Evolutionary conservation across 2,797 vertebrate species (phyloP), one percentile per base, ranked within the genome.

Genomic region (Anniella stebbinsi): DNA sequence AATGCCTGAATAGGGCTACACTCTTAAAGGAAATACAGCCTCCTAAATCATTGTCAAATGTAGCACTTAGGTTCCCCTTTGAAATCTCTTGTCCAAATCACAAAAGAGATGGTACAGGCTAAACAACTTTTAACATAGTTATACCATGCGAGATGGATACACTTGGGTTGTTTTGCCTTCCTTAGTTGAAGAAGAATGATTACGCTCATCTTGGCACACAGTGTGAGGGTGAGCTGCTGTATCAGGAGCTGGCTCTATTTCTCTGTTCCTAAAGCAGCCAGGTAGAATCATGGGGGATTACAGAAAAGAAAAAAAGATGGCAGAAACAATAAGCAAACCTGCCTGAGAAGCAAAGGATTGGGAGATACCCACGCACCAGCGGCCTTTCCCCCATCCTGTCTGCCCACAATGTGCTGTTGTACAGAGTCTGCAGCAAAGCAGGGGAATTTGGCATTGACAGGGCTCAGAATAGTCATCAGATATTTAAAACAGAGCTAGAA

Each of bases 401-500:
- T 94, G 91, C 95, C 95, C 94, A 97, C 96, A 97, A 96, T 95
- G 96, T 94, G 90, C 95, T 95, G 94, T 96, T 97, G 96, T 96
- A 94, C 95, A 91, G 94, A 94, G 93, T 93, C 94, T 92, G 94
- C 94, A 96, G 94, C 92, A 96, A 96, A 96, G 95, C 95, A 91
- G 48, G 94, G 89, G 95, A 96, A 96, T 96, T 95, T 97, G 97
- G 96, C 95, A 93, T 94, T 93, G 90, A 93, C 92, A 91, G 23
- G 91, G 94, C 93, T 95, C 95, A 95, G 95, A 96, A 95, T 88
- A 96, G 96, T 96, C 97, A 95, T 96, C 95, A 96, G 97, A 97
- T 97, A 97, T 96, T 97, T 97, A 97, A 97, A 97, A 96, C 96
- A 96, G 96, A 97, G 95, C 95, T 91, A 36, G 89, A 94, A 97